Base-by-base conservation (phyloP, 2,797 vertebrate genomes). In the Thalassophryne amazonica region DNA sequence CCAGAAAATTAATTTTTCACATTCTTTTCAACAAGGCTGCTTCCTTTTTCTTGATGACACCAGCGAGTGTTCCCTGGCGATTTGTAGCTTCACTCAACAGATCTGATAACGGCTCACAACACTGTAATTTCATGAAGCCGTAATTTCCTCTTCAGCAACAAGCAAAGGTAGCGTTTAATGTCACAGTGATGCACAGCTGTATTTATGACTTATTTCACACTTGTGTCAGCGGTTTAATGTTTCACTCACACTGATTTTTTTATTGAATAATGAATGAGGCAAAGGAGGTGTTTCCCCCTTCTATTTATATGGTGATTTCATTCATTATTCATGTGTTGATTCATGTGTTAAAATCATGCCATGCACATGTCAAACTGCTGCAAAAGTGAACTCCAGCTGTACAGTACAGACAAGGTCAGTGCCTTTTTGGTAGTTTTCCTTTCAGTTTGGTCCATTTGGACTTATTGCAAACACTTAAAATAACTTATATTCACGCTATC, bases 271-370 rank as follows among this genome's bases (percentile, higher is more conserved):
- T 75, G 20, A 55, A 46, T 52, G 39, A 52, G 28, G 57, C 35
- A 49, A 39, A 21, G 46, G 54, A 66, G 7, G 13, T 41, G 41
- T 61, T 35, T 22, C 7, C 6, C 16, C 28, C 16, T 41, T 25
- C 54, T 70, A 52, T 78, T 83, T 65, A 70, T 71, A 70, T 60
- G 25, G 35, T 22, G 38, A 35, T 60, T 59, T 21, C 49, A 72
- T 84, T 73, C 32, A 80, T 79, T 76, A 83, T 81, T 79, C 39
- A 78, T 63, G 60, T 76, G 58, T 70, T 71, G 49, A 78, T 80
- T 76, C 73, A 66, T 76, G 75, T 74, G 57, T 66, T 81, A 46
- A 73, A 69, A 65, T 65, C 36, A 66, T 74, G 79, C 77, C 47
- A 57, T 68, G 60, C 59, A 73, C 43, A 65, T 42, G 50, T 50